These are phyloP conservation scores for Rhagonycha lutea DNA, from an alignment of 2,888 invertebrate species.

Conservation along the genomic window DNA sequence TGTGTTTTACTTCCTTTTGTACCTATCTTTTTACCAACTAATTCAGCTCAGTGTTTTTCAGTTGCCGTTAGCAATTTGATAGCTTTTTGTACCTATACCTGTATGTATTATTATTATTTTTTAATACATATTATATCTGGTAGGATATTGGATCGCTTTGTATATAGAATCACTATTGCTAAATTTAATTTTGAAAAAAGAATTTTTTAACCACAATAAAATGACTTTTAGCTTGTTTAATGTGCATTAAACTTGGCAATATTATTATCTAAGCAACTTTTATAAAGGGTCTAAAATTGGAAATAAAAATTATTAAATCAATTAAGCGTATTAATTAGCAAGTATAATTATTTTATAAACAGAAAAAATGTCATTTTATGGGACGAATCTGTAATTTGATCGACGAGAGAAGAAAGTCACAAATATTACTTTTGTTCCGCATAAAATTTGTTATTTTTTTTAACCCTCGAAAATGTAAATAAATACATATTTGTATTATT, in stretches of 20 bases:
- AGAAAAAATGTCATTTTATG: too few species aligned
- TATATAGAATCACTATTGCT: neutral
- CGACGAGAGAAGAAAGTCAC: too few species aligned
- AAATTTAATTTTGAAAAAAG: neutral
- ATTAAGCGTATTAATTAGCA: too few species aligned
- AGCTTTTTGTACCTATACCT: constrained; percentile 12
- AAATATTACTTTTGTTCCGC: too few species aligned
- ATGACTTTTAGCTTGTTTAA: neutral
- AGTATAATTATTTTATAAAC: too few species aligned
- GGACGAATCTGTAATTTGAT: too few species aligned
- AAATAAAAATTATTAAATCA: too few species aligned
- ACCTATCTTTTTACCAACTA: neutral
- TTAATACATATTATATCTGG: neutral
- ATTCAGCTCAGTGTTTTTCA: constrained; percentile 17
- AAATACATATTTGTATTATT: too few species aligned
- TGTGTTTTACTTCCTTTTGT: neutral
- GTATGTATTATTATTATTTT: neutral
- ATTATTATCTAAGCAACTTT: too few species aligned
- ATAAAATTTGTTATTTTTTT: too few species aligned
- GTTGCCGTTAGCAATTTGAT: constrained; percentile 26
- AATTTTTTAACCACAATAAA: neutral
- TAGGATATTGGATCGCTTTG: neutral
- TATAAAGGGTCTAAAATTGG: too few species aligned
- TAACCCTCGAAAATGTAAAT: too few species aligned
- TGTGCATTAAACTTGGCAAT: neutral